Conservation (phyloP, 2,113 vertebrate species). For the Ursus arctos region DNA sequence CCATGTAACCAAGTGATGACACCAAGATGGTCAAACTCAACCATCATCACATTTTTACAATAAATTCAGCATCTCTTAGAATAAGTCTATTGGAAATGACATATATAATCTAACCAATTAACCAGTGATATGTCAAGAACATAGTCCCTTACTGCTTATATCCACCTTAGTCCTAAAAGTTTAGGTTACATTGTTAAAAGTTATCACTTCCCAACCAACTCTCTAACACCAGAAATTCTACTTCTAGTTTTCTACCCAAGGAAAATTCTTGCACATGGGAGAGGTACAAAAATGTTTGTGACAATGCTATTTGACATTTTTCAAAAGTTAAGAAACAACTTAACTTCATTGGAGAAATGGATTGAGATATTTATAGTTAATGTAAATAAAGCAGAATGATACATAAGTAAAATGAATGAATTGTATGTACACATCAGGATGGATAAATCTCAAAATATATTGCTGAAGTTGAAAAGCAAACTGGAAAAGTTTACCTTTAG, state of each 20-base stretch:
- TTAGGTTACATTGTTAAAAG: not conserved
- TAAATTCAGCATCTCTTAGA: not conserved
- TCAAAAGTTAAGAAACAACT: not conserved
- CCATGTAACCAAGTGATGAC: not conserved
- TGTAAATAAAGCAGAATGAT: not conserved
- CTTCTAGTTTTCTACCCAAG: not conserved
- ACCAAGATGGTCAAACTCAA: not conserved
- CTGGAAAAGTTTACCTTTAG: not conserved
- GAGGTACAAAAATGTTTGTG: not conserved
- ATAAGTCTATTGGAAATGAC: not conserved
- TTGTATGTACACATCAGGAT: not conserved
- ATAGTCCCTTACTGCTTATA: not conserved
- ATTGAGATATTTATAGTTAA: constrained; percentile 14
- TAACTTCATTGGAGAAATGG: not conserved
- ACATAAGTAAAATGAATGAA: not conserved
- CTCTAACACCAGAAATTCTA: not conserved
- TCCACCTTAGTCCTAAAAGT: not conserved
- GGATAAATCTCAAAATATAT: constrained; percentile 29
- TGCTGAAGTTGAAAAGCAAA: not conserved
- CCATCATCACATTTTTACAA: not conserved
- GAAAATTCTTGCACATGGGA: not conserved
- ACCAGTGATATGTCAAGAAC: not conserved
- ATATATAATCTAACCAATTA: not conserved
- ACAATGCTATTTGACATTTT: not conserved
- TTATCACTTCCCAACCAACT: not conserved